Percentiles rank a stretch among this genome's conserved stretches.
Conservation (phyloP, 1,140 invertebrate genomes). For the Stratiolaelaps scimitus region DNA sequence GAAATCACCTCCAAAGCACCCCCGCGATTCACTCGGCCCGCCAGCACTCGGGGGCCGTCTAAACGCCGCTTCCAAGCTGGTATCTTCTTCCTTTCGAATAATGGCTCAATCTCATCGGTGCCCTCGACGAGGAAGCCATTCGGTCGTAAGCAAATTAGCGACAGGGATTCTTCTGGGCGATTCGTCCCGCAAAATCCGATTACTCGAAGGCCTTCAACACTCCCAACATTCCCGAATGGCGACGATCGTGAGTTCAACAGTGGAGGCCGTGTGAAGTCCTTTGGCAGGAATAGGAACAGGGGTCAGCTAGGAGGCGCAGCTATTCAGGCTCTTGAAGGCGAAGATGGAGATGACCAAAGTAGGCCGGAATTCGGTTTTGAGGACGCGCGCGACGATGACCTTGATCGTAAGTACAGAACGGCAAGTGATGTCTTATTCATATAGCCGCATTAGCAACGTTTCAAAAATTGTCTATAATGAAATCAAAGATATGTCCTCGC, state of each 20-base stretch:
- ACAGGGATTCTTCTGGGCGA: background rate
- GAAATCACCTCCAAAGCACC: background rate
- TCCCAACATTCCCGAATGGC: background rate
- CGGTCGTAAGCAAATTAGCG: background rate
- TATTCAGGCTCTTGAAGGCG: background rate
- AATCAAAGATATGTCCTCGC: too few relatives aligned
- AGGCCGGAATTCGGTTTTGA: too few relatives aligned
- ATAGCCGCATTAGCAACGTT: too few relatives aligned
- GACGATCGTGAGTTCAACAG: background rate
- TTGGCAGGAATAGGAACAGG: background rate
- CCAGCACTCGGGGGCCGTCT: background rate
- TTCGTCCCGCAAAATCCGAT: background rate
- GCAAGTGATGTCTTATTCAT: too few relatives aligned
- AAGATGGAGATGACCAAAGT: too few relatives aligned
- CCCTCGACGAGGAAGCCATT: constrained; percentile 15
- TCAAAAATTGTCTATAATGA: too few relatives aligned
- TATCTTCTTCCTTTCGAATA: constrained; percentile 6
- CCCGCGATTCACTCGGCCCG: background rate
- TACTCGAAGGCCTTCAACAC: background rate
- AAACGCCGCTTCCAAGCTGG: constrained; percentile 9
- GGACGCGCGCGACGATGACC: too few relatives aligned
- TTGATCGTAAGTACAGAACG: too few relatives aligned
- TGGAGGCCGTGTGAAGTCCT: background rate
- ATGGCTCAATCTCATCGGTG: constrained; percentile 8
- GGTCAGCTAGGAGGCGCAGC: constrained; percentile 2